These are phyloP conservation scores for Alectoris magna DNA, from an alignment of 2,797 vertebrate species.

Conservation along the genomic window DNA sequence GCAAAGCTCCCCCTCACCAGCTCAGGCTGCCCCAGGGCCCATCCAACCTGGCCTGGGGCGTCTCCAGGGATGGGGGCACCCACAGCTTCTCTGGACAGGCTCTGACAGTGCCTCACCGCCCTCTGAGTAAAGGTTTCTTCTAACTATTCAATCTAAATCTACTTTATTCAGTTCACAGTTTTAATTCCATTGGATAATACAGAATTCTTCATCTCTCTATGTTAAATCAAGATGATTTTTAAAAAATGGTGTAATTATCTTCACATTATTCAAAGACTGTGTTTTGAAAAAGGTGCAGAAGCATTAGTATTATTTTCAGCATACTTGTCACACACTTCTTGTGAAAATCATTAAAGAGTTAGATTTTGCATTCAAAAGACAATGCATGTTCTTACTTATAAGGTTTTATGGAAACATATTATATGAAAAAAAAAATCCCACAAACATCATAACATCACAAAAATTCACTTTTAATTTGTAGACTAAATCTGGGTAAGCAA, in stretches of 20 bases:
- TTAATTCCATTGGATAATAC: background rate
- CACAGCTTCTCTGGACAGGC: background rate
- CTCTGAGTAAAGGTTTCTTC: background rate
- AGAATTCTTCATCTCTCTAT: background rate
- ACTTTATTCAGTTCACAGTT: background rate
- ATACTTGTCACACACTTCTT: background rate
- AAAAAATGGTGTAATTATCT: background rate
- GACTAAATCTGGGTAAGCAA: background rate
- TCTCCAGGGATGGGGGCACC: too few species aligned
- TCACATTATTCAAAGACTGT: background rate
- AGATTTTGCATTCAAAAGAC: background rate
- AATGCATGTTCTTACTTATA: background rate
- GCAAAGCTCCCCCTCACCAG: background rate
- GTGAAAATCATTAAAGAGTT: background rate
- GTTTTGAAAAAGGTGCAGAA: background rate
- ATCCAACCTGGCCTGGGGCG: background rate
- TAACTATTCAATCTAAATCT: background rate
- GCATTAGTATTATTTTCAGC: background rate
- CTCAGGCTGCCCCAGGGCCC: background rate
- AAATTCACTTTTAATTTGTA: accelerated
- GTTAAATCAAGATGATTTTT: background rate
- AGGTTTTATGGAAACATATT: background rate
- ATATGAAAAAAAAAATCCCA: background rate
- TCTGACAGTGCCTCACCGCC: background rate
- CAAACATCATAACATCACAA: accelerated